Evolutionary conservation across 2,888 invertebrate species (phyloP).

Genomic region (Hydropsyche betteni): DNA sequence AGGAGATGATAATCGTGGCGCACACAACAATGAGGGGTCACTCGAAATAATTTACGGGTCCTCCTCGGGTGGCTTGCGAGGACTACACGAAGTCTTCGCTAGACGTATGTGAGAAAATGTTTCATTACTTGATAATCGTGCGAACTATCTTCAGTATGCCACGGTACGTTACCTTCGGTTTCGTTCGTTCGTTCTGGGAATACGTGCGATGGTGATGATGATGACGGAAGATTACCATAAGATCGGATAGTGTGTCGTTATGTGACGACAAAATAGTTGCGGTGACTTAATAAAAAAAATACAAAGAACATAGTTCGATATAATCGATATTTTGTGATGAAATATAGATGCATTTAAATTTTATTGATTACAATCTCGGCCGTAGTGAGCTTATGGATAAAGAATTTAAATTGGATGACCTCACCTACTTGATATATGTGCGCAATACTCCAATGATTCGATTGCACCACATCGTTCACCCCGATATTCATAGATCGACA

Average conservation of each 20-base stretch:
- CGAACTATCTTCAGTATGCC: slow-evolving; percentile 42
- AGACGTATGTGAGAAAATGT: slow-evolving; percentile 43
- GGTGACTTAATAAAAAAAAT: neutral
- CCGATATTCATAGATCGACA: slow-evolving; percentile 8
- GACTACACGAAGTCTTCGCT: slow-evolving; percentile 4
- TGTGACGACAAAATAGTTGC: slow-evolving; percentile 14
- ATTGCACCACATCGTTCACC: slow-evolving; percentile 22
- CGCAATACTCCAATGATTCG: neutral
- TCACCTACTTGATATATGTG: neutral
- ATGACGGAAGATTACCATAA: slow-evolving; percentile 23
- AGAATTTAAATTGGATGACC: neutral
- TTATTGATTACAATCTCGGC: neutral
- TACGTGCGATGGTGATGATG: slow-evolving; percentile 30
- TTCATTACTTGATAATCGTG: slow-evolving; percentile 45
- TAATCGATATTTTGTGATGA: too few relatives aligned
- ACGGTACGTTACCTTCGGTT: slow-evolving; percentile 45
- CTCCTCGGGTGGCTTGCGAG: slow-evolving; percentile 1
- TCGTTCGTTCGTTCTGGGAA: slow-evolving; percentile 31
- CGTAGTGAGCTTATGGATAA: neutral
- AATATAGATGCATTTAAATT: too few relatives aligned
- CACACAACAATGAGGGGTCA: slow-evolving; percentile 24
- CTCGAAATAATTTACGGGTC: slow-evolving; percentile 18
- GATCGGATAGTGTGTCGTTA: slow-evolving; percentile 23
- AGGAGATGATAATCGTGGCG: slow-evolving; percentile 42
- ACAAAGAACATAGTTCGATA: slow-evolving; percentile 14